Conservation (phyloP, 2,797 vertebrate species). For the Melanogrammus aeglefinus region DNA sequence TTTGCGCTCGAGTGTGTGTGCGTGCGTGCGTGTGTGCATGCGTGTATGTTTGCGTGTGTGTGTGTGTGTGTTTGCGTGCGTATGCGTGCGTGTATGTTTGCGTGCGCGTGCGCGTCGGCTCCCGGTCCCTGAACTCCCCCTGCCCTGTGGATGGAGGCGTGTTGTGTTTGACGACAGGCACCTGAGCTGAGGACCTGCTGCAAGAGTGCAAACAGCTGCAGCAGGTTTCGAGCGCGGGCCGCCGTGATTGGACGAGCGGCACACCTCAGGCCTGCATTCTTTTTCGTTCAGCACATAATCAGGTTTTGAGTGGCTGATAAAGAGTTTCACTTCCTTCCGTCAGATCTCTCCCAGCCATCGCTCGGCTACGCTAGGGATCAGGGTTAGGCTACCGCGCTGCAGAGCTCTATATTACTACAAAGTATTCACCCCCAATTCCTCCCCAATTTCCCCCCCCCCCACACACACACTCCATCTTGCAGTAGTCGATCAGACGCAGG, state of each 20-base stretch:
- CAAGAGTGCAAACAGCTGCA: neutral
- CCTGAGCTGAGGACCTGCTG: neutral
- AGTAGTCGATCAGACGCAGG: slow-evolving; percentile 63
- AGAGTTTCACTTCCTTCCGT: neutral
- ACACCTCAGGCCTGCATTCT: neutral
- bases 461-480: neutral
- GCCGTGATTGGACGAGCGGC: neutral
- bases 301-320: neutral
- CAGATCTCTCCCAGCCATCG: neutral
- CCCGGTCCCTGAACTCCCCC: neutral
- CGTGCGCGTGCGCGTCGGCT: neutral
- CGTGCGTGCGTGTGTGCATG: neutral
- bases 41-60: neutral
- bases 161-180: neutral
- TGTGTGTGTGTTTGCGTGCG: neutral
- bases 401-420: slow-evolving; percentile 6
- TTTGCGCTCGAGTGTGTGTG: neutral
- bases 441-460: slow-evolving; percentile 1
- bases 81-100: neutral
- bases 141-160: neutral
- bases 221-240: neutral
- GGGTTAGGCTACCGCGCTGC: neutral
- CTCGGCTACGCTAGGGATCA: neutral
- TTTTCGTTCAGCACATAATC: neutral
- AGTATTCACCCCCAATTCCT: slow-evolving; percentile 24